Evolutionary conservation across 2,888 invertebrate genomes (phyloP).

Genomic region (Aphidius colemani): DNA sequence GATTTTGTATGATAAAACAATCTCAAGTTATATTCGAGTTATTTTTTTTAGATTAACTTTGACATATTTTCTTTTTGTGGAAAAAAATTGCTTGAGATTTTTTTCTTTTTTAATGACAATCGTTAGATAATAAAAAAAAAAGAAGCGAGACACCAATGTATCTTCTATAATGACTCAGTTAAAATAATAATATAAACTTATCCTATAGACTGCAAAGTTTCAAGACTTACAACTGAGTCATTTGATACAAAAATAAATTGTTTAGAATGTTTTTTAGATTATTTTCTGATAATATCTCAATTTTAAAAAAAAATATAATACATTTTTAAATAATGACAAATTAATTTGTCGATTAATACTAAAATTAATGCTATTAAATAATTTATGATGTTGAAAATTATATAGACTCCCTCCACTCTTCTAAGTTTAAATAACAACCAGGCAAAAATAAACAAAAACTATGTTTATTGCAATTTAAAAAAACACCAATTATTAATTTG

Average conservation of each 20-base stretch:
- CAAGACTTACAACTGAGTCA: neutral
- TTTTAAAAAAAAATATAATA: neutral
- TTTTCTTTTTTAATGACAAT: neutral
- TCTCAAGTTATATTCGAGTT: conserved; percentile 9
- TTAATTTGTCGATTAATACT: neutral
- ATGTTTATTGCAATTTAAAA: conserved; percentile 17
- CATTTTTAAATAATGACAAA: neutral
- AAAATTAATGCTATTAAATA: conserved; percentile 27
- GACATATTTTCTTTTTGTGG: too few species aligned
- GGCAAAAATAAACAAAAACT: conserved; percentile 25
- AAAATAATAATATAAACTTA: conserved; percentile 19
- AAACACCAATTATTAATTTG: conserved; percentile 18
- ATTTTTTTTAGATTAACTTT: conserved; percentile 3
- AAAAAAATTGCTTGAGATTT: conserved; percentile 1
- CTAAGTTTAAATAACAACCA: conserved; percentile 17
- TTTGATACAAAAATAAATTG: too few species aligned
- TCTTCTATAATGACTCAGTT: conserved; percentile 17
- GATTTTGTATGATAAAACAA: neutral
- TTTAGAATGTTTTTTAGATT: too few species aligned
- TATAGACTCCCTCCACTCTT: conserved; percentile 42
- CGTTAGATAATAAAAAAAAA: too few species aligned
- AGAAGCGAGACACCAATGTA: neutral
- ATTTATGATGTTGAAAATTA: conserved; percentile 40
- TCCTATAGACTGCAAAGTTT: neutral
- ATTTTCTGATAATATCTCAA: too few species aligned